These are phyloP conservation scores for Micronycteris hirsuta DNA, from an alignment of 2,113 vertebrate species.

Conservation along the genomic window DNA sequence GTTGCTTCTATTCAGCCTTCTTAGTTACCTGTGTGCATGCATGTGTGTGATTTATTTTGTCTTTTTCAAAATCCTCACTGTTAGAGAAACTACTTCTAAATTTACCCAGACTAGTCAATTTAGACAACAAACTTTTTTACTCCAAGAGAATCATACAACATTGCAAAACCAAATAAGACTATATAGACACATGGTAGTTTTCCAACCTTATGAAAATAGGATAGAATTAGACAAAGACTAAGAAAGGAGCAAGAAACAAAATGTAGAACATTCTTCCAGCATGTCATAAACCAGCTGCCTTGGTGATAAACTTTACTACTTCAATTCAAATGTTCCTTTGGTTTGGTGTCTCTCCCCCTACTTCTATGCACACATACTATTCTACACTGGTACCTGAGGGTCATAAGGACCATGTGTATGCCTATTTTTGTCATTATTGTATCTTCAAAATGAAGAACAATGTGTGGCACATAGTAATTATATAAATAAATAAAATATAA, in stretches of 20 bases:
- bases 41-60: neutral
- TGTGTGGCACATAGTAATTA: neutral
- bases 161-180: neutral
- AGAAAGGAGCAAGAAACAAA: neutral
- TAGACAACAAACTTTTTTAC: neutral
- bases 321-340: neutral
- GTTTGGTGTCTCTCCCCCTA: neutral
- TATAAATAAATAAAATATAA: neutral
- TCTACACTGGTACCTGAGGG: too few species aligned
- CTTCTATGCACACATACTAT: rapidly evolving
- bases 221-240: neutral
- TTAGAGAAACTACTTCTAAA: neutral
- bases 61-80: neutral
- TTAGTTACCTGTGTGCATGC: too few species aligned
- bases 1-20: neutral
- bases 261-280: neutral
- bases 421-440: neutral
- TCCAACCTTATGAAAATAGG: neutral
- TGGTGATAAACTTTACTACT: neutral
- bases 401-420: rapidly evolving
- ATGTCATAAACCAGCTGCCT: neutral
- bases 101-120: neutral
- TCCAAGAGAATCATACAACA: neutral
- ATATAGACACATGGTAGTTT: neutral
- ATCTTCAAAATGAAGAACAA: neutral